phyloP scores from a whole-genome alignment of 2,113 vertebrate species.

The Elanus axillaris region DNA sequence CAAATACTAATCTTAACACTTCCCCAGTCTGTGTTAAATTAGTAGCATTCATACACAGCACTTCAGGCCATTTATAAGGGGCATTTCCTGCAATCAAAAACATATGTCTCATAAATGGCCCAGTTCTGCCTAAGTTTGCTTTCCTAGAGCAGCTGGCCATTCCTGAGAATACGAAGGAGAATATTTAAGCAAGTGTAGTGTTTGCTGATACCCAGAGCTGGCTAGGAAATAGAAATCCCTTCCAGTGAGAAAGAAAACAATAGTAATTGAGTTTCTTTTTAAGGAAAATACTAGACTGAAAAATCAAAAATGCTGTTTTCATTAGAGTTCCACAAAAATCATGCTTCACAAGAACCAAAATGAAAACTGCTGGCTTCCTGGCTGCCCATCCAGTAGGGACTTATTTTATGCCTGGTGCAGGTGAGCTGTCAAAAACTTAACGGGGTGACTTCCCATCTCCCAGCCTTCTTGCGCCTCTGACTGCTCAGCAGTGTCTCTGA shows the following conservation, averaged over 20 bases:
- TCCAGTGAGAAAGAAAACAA: background rate
- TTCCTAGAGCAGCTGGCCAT: constrained; percentile 44
- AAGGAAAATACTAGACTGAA: background rate
- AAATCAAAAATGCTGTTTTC: background rate
- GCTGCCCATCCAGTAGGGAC: background rate
- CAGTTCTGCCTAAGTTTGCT: constrained; percentile 30
- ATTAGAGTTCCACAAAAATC: background rate
- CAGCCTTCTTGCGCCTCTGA: background rate
- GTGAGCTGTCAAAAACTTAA: background rate
- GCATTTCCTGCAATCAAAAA: constrained; percentile 54
- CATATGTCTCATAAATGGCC: constrained; percentile 19
- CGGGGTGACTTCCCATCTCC: background rate
- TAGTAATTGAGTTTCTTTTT: background rate
- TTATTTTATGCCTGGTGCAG: background rate
- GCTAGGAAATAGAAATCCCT: constrained; percentile 1
- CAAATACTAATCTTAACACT: constrained; percentile 50
- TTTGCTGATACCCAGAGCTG: background rate
- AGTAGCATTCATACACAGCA: constrained; percentile 26
- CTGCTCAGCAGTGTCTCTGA: background rate
- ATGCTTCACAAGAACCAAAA: background rate
- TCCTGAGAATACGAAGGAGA: constrained; percentile 45
- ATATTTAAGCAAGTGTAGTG: constrained; percentile 14
- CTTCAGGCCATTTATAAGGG: constrained; percentile 50
- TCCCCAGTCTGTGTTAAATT: constrained; percentile 48
- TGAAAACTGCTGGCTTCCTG: background rate